phyloP scores from a whole-genome alignment of 2,113 vertebrate genomes.

The Illadopsis cleaveri region DNA sequence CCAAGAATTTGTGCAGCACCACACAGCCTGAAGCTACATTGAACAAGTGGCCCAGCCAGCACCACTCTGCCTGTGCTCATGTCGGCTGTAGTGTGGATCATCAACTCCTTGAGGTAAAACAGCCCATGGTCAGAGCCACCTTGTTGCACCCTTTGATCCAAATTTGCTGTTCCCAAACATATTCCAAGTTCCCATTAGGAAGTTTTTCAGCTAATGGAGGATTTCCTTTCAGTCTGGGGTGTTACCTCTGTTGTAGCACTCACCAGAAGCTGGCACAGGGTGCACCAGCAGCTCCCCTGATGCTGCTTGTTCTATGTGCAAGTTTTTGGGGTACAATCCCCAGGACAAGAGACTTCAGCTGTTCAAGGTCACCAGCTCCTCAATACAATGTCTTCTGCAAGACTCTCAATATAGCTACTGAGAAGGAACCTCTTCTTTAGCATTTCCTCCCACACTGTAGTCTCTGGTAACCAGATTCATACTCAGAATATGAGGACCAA shows the following conservation, averaged over 20 bases:
- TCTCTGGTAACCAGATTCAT: neutral
- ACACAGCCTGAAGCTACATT: neutral
- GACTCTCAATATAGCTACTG: neutral
- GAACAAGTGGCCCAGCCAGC: neutral
- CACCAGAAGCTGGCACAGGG: accelerated
- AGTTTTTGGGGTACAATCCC: accelerated
- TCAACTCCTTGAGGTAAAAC: neutral
- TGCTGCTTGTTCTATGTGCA: accelerated
- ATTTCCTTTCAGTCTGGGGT: neutral
- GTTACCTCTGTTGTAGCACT: neutral
- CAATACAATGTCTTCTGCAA: neutral
- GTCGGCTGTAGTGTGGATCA: neutral
- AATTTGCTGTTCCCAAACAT: neutral
- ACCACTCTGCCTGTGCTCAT: neutral
- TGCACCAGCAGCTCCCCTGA: neutral
- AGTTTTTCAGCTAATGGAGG: neutral
- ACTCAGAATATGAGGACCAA: neutral
- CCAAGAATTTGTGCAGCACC: neutral
- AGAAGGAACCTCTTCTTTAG: neutral
- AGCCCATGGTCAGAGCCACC: accelerated
- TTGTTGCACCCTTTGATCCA: neutral
- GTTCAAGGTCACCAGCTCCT: neutral
- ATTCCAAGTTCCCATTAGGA: neutral
- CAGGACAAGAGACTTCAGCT: neutral
- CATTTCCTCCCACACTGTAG: neutral